Evolutionary conservation across 2,888 invertebrate species (phyloP).

Genomic region (Antheraea yamamai): DNA sequence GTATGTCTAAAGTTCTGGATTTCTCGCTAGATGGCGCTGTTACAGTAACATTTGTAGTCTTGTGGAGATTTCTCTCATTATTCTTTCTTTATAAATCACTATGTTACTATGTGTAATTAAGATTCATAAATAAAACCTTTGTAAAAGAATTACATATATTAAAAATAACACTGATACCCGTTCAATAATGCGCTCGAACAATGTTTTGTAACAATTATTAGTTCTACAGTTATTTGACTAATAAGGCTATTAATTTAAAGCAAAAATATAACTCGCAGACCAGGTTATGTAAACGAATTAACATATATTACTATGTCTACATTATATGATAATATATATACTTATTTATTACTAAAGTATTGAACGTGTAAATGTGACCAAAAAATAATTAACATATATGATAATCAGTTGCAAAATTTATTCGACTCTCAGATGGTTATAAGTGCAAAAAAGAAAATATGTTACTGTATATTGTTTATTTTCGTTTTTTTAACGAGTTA

Average conservation of each 20-base stretch:
- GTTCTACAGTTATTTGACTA: not conserved
- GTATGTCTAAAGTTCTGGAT: not conserved
- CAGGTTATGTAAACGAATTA: not conserved
- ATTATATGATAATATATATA: not conserved
- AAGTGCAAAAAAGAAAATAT: conserved; percentile 61
- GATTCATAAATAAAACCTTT: not conserved
- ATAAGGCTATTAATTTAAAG: no score
- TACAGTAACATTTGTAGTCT: not conserved
- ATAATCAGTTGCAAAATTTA: conserved; percentile 32
- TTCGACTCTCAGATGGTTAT: conserved; percentile 63
- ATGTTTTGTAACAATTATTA: not conserved
- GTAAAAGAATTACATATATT: not conserved
- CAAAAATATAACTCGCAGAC: no score
- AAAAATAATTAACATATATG: not conserved
- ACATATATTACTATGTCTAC: not conserved
- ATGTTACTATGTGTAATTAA: not conserved
- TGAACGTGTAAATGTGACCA: conserved; percentile 16
- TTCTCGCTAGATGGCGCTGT: not conserved
- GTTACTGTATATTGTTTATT: conserved; percentile 52
- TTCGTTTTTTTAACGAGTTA: conserved; percentile 52
- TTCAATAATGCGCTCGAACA: not conserved
- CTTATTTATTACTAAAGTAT: not conserved
- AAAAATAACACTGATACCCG: not conserved
- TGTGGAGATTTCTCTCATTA: not conserved
- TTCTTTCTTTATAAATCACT: not conserved